Percentiles rank a stretch among this genome's conserved stretches.
phyloP scores from a whole-genome alignment of 2,113 vertebrate genomes.

The Pithys albifrons region DNA sequence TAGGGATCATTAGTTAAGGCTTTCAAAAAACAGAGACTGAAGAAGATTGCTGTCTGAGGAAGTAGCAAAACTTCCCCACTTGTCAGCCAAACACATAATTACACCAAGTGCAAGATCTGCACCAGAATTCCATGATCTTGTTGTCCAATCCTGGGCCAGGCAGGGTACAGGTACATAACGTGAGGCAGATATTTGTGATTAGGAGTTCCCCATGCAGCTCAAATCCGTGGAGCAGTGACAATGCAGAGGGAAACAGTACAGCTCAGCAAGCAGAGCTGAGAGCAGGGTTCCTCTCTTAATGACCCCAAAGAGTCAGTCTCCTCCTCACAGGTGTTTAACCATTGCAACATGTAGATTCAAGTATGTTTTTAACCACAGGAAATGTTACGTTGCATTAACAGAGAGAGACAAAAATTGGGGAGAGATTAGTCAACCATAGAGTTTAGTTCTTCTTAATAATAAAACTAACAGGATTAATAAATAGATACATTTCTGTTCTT shows the following conservation, averaged over 20 bases:
- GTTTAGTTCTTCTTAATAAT: background rate
- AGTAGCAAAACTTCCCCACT: constrained; percentile 26
- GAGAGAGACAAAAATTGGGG: background rate
- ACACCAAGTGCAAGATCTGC: background rate
- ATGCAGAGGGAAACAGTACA: background rate
- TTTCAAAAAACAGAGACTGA: constrained; percentile 32
- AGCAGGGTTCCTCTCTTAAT: background rate
- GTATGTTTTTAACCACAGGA: background rate
- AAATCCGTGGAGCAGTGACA: background rate
- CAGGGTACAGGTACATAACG: background rate
- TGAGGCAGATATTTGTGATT: background rate
- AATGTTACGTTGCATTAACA: background rate
- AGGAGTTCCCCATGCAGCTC: background rate
- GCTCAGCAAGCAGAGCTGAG: background rate
- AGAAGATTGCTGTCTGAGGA: constrained; percentile 40
- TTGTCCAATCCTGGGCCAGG: background rate
- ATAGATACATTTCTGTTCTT: background rate
- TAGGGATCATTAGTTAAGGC: constrained; percentile 61
- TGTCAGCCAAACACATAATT: background rate
- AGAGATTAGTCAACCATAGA: background rate
- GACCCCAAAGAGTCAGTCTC: background rate
- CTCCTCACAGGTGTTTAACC: background rate
- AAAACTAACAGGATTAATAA: background rate
- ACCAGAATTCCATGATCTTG: background rate
- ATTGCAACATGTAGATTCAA: no score